These are phyloP conservation scores for Fratercula arctica DNA, from an alignment of 2,797 vertebrate genomes.

Conservation along the genomic window DNA sequence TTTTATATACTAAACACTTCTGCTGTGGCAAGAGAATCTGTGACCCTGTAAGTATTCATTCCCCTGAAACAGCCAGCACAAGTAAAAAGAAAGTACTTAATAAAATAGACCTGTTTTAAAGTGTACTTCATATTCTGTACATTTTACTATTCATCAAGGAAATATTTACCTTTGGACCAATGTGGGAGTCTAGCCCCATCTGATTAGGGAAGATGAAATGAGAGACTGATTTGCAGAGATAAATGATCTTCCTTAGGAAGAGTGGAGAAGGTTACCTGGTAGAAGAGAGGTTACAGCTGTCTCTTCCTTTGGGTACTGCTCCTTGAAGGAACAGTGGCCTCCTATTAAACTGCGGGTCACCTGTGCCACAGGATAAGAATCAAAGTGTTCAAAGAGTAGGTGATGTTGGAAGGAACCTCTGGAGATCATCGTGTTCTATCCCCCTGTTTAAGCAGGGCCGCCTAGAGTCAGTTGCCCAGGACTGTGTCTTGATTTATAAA, in stretches of 20 bases:
- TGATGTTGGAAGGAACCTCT: background rate
- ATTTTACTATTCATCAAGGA: background rate
- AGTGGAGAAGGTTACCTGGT: background rate
- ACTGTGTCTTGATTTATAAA: background rate
- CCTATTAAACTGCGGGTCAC: background rate
- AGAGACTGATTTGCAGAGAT: background rate
- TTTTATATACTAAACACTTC: background rate
- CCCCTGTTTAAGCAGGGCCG: background rate
- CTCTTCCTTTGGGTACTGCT: background rate
- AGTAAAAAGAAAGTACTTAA: background rate
- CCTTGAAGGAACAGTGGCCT: background rate
- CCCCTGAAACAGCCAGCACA: background rate
- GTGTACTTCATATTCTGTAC: background rate
- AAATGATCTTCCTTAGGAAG: background rate
- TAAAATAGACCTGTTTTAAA: background rate
- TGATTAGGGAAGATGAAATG: background rate
- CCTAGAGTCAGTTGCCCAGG: background rate
- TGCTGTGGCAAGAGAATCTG: background rate
- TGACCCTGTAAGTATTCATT: background rate
- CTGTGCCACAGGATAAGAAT: background rate
- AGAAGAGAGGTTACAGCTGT: background rate
- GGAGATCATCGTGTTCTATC: background rate
- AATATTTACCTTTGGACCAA: background rate
- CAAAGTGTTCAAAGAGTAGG: background rate
- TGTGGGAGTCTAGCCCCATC: background rate